Base-by-base conservation (phyloP, 2,113 vertebrate species). In the Mormyrus lacerda region DNA sequence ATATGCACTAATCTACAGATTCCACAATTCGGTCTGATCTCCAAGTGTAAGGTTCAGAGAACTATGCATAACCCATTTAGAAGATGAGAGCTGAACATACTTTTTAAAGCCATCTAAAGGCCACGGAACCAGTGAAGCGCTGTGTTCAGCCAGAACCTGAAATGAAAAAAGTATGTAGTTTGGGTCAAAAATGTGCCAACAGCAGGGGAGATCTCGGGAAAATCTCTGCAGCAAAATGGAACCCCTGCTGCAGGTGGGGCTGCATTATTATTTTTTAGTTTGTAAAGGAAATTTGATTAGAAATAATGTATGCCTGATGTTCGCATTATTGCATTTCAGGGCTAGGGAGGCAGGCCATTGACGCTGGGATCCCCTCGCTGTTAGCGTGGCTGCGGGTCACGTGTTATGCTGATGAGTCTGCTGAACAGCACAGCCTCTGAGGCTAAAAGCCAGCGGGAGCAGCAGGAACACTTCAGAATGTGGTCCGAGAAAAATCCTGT, bases 321-420 rank as follows among this genome's bases (percentile, higher is more conserved):
- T 65, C 21, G 10, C 42, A 76, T 87, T 65, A 42, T 84, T 84
- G 47, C 47, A 50, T 53, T 84, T 84, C 44, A 84, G 6, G n/a
- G 15, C 76, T 82, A 11, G 31, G 48, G 27, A 69, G 88, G 53
- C 84, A 0, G 83, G 27, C 27, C 82, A 53, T n/a, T 45, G 45
- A 31, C 83, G 11, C 86, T 84, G 27, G 83, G 91, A 91, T 48
- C 39, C 86, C 89, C 89, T 89, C 76, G 73, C 53, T 86, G 61
- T 45, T 88, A 91, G 92, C 90, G 86, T 65, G 35, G 90, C 91
- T 91, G 89, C 48, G 50, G 21, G 48, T 89, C 73, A 50, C 84
- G 73, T 87, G 87, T 90, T 89, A 48, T 5, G 84, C 51, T 27
- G n/a, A 85, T 44, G 58, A 24, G 53, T 11, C 24, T 24, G 84